Conservation (phyloP, 2,888 invertebrate genomes). For the Cylindroiulus punctatus region DNA sequence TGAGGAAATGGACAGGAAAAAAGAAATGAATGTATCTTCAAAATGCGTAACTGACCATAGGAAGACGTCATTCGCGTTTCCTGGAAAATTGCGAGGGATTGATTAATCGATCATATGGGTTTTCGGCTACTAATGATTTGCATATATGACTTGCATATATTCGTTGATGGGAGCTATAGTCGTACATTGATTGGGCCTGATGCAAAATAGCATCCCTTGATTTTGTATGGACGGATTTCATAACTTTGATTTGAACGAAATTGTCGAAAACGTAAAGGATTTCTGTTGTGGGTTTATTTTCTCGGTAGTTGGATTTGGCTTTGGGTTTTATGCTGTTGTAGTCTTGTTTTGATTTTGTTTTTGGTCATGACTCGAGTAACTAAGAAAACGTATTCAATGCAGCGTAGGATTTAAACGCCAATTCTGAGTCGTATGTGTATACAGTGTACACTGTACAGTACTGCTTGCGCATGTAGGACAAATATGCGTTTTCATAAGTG, state of each 20-base stretch:
- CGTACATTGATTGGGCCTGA: neutral
- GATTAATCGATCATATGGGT: neutral
- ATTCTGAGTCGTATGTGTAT: too few relatives aligned
- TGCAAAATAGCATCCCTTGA: neutral
- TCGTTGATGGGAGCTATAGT: neutral
- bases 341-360: too few relatives aligned
- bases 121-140: too few relatives aligned
- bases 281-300: neutral
- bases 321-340: too few relatives aligned
- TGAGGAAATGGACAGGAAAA: neutral
- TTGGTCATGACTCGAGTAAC: too few relatives aligned
- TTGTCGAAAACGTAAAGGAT: neutral
- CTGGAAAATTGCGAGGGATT: neutral
- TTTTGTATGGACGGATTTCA: neutral
- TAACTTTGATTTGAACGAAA: neutral
- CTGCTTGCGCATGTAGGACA: too few relatives aligned
- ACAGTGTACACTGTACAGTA: too few relatives aligned
- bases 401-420: too few relatives aligned
- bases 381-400: too few relatives aligned
- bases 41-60: neutral
- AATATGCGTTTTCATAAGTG: neutral
- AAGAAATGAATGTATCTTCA: conserved; percentile 10
- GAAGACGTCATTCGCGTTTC: neutral
- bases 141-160: too few relatives aligned
- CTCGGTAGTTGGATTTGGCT: too few relatives aligned